phyloP scores from a whole-genome alignment of 2,797 vertebrate genomes.

The Anguilla obscura region DNA sequence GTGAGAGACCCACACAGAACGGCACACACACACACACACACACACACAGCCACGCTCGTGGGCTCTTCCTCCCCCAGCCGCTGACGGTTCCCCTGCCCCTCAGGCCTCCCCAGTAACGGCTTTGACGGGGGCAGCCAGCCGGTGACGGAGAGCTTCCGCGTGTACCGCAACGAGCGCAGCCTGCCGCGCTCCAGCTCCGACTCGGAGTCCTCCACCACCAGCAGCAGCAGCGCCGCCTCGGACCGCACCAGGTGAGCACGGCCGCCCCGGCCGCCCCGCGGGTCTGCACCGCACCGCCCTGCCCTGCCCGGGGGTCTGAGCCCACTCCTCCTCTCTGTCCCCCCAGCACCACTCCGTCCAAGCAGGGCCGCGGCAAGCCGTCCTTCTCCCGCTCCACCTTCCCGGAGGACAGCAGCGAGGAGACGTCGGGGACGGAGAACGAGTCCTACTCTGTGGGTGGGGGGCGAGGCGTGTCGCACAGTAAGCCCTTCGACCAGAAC shows the following conservation, averaged over 20 bases:
- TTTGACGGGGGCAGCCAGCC: constrained; percentile 92
- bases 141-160: constrained; percentile 95
- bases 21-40: neutral
- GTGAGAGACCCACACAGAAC: constrained; percentile 64
- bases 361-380: constrained; percentile 92
- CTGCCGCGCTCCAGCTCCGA: constrained; percentile 96
- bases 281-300: neutral
- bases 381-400: constrained; percentile 93
- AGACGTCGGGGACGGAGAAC: constrained; percentile 95
- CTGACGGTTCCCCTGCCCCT: constrained; percentile 27
- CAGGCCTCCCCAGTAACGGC: constrained; percentile 93
- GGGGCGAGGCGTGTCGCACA: constrained; percentile 84
- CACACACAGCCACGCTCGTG: neutral
- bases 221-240: constrained; percentile 95
- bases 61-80: neutral
- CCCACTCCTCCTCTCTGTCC: constrained; percentile 30
- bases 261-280: neutral
- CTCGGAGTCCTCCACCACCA: constrained; percentile 95
- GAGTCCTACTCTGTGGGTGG: constrained; percentile 95
- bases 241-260: constrained; percentile 88
- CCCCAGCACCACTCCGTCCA: constrained; percentile 91
- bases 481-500: constrained; percentile 56
- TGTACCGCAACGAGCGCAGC: constrained; percentile 92
- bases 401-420: constrained; percentile 96
- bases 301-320: neutral